Percentiles rank a stretch among this genome's conserved stretches.
Conservation (phyloP, 2,113 vertebrate species). For the Albula glossodonta region DNA sequence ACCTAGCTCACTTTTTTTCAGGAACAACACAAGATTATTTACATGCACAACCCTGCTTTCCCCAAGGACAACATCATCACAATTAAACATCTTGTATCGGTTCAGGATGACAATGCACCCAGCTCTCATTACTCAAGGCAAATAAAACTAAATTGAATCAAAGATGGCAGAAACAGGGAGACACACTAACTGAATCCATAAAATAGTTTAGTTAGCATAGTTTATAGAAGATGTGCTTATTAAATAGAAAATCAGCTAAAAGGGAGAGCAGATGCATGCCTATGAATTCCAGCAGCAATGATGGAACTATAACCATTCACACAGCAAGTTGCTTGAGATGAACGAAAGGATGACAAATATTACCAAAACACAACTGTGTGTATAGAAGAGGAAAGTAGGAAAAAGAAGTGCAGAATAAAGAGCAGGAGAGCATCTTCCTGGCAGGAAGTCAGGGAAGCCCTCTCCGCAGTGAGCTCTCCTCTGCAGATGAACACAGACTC, state of each 20-base stretch:
- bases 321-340: not conserved
- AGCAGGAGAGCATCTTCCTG: not conserved
- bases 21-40: slow-evolving; percentile 14
- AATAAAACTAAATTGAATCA: not conserved
- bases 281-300: no score
- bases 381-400: not conserved
- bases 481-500: not conserved
- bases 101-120: not conserved
- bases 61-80: slow-evolving; percentile 24
- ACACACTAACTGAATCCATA: not conserved
- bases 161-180: no score
- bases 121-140: not conserved
- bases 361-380: not conserved
- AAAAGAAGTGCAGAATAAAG: not conserved
- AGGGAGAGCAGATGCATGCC: no score
- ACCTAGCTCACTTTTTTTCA: slow-evolving; percentile 31
- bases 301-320: not conserved
- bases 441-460: not conserved
- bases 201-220: not conserved
- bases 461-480: not conserved
- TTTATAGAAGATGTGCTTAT: no score
- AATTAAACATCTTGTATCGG: not conserved
- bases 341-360: not conserved
- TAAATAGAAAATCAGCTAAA: no score
- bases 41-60: not conserved